Evolutionary conservation across 2,797 vertebrate species (phyloP).

Genomic region (Dromococcyx pavoninus): DNA sequence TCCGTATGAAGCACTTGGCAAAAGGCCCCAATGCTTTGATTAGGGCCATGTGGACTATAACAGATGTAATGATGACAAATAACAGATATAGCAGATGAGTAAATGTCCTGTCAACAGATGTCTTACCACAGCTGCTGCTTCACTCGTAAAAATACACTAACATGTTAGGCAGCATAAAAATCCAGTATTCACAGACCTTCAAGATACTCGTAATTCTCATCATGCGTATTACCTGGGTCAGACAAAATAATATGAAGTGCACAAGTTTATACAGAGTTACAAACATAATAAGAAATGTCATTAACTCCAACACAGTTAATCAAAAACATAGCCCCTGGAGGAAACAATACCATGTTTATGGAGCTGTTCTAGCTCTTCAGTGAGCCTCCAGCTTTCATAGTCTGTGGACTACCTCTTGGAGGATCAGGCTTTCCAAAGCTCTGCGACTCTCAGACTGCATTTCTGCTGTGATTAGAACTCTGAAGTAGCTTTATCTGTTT

Average conservation of each 20-base stretch:
- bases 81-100: background rate
- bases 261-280: background rate
- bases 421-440: background rate
- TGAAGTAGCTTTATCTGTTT: background rate
- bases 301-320: background rate
- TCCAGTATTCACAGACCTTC: background rate
- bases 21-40: background rate
- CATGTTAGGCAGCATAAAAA: background rate
- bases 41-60: background rate
- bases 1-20: background rate
- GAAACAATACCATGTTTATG: rapidly evolving
- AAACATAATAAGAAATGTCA: rapidly evolving
- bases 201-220: background rate
- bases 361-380: background rate
- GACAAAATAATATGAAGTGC: background rate
- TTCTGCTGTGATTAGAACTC: background rate
- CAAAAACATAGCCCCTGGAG: rapidly evolving
- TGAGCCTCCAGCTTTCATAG: background rate
- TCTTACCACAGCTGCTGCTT: background rate
- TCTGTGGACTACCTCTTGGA: background rate
- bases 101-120: background rate
- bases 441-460: rapidly evolving
- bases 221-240: background rate
- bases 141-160: background rate
- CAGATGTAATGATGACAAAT: slow-evolving; percentile 21